Evolutionary conservation across 2,888 invertebrate genomes (phyloP).

Genomic region (Osedax fenrisi): DNA sequence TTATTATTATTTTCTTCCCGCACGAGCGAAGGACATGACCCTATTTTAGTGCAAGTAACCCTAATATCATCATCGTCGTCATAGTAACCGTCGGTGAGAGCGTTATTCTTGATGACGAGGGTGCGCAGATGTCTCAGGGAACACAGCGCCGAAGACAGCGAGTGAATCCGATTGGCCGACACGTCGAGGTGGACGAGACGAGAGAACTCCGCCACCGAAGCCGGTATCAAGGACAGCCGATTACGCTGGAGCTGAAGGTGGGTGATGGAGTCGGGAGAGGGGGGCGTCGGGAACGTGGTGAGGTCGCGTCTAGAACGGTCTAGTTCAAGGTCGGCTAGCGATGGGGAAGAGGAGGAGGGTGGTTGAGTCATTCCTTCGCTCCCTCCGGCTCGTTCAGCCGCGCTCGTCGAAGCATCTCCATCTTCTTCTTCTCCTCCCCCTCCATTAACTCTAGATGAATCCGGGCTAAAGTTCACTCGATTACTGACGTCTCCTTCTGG

Average conservation of each 20-base stretch:
- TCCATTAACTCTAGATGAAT: too few relatives aligned
- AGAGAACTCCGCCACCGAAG: background rate
- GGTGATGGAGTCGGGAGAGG: background rate
- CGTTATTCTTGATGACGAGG: background rate
- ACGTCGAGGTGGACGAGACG: background rate
- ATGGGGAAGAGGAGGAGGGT: too few relatives aligned
- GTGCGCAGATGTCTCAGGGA: background rate
- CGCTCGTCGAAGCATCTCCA: background rate
- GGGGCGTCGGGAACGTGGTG: background rate
- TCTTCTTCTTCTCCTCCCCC: background rate
- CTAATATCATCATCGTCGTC: too few relatives aligned
- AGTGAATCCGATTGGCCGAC: background rate
- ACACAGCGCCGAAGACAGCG: background rate
- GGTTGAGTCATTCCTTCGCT: too few relatives aligned
- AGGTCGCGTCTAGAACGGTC: background rate
- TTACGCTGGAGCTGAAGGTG: background rate
- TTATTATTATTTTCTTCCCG: too few relatives aligned
- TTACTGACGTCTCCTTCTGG: too few relatives aligned
- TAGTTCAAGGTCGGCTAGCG: background rate
- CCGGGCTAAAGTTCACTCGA: too few relatives aligned
- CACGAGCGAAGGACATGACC: too few relatives aligned
- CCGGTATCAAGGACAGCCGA: background rate
- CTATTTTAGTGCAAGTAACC: too few relatives aligned
- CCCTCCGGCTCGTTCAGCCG: too few relatives aligned
- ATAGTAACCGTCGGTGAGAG: background rate